Conservation (phyloP, 1,140 invertebrate species). For the Apis laboriosa region DNA sequence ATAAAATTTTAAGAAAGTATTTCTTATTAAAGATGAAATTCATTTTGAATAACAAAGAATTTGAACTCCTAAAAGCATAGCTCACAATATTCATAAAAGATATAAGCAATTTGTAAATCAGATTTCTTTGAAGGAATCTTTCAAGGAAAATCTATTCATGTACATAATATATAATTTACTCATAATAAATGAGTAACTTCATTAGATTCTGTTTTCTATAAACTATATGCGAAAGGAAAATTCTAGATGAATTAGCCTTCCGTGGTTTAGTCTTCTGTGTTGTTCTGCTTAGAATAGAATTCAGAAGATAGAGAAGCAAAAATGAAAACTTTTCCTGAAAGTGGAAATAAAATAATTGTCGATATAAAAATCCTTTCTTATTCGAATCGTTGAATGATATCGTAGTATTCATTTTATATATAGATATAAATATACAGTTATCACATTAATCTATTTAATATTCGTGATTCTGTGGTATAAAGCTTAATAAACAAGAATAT, state of each 20-base stretch:
- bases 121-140: no score
- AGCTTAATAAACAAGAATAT: background rate
- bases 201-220: background rate
- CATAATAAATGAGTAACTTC: constrained; percentile 1
- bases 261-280: no score
- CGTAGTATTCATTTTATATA: background rate
- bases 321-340: background rate
- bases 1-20: no score
- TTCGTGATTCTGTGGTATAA: background rate
- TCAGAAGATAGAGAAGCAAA: background rate
- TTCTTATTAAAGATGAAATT: no score
- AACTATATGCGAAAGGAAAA: constrained; percentile 11
- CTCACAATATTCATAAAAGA: no score
- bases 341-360: constrained; percentile 15
- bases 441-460: constrained; percentile 14
- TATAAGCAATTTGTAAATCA: no score
- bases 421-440: background rate
- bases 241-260: constrained; percentile 17
- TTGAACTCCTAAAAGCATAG: no score
- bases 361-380: background rate
- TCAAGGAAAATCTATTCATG: no score
- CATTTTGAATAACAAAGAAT: no score
- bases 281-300: background rate
- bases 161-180: no score
- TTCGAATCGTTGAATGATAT: background rate